These are phyloP conservation scores for Tineola bisselliella DNA, from an alignment of 2,888 invertebrate genomes.

Conservation along the genomic window DNA sequence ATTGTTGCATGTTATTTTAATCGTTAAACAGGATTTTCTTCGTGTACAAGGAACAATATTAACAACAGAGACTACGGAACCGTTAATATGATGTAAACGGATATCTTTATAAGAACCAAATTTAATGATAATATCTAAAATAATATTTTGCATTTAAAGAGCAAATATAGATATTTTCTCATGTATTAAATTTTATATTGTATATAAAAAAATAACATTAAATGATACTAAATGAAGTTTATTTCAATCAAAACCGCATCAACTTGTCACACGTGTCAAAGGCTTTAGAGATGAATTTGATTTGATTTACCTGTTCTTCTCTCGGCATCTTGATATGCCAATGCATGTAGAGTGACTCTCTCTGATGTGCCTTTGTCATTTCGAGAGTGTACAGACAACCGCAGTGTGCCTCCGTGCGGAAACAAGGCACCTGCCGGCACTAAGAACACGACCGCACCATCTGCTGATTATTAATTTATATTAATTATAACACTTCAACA, in stretches of 20 bases:
- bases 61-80: neutral
- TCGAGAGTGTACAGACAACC: slow-evolving; percentile 67
- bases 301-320: slow-evolving; percentile 77
- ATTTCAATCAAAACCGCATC: too few species aligned
- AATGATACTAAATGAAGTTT: too few species aligned
- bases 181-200: too few species aligned
- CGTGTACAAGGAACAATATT: neutral
- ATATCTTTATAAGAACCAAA: neutral
- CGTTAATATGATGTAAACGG: neutral
- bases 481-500: neutral
- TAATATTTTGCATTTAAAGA: too few species aligned
- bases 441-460: slow-evolving; percentile 52
- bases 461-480: slow-evolving; percentile 19
- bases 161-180: too few species aligned
- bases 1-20: neutral
- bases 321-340: slow-evolving; percentile 86
- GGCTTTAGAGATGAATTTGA: neutral
- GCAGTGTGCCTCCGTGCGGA: slow-evolving; percentile 50
- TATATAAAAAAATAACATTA: too few species aligned
- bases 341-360: slow-evolving; percentile 80
- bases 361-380: slow-evolving; percentile 89
- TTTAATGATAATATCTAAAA: neutral
- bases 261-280: too few species aligned
- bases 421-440: slow-evolving; percentile 72
- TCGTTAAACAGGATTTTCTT: neutral